phyloP scores from a whole-genome alignment of 2,113 vertebrate genomes.

The Podiceps cristatus region DNA sequence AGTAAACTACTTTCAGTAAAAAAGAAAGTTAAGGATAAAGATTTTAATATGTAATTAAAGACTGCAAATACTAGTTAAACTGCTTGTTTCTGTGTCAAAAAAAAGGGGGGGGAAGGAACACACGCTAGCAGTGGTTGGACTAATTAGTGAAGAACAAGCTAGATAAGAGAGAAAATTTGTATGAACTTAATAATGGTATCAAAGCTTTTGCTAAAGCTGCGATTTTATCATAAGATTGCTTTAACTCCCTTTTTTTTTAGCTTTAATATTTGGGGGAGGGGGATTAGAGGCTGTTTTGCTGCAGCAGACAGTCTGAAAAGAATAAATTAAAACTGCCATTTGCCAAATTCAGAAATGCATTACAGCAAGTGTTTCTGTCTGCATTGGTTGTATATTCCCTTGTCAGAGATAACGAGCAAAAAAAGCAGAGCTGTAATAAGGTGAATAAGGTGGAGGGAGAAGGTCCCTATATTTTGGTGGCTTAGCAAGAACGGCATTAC shows the following conservation, averaged over 20 bases:
- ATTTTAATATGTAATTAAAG: conserved; percentile 38
- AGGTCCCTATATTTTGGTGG: not conserved
- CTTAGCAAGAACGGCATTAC: not conserved
- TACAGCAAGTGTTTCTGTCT: not conserved
- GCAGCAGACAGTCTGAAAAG: not conserved
- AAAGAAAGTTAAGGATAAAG: conserved; percentile 23
- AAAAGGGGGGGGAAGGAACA: not conserved
- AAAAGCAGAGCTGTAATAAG: not conserved
- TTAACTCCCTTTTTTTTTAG: not conserved
- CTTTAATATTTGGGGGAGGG: not conserved
- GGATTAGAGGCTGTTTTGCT: not conserved
- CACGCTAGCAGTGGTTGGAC: not conserved
- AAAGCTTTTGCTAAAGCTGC: conserved; percentile 24
- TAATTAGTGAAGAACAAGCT: conserved; percentile 58
- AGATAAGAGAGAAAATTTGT: conserved; percentile 61
- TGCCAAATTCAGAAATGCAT: not conserved
- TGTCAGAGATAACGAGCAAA: not conserved
- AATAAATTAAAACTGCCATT: not conserved
- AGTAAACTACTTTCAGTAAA: not conserved
- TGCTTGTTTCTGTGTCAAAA: conserved; percentile 36
- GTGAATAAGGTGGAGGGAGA: not conserved
- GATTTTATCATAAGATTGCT: not conserved
- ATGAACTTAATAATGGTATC: conserved; percentile 54
- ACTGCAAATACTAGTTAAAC: conserved; percentile 47
- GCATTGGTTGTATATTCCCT: not conserved